Conservation (phyloP, 2,113 vertebrate genomes). For the Odobenus rosmarus region DNA sequence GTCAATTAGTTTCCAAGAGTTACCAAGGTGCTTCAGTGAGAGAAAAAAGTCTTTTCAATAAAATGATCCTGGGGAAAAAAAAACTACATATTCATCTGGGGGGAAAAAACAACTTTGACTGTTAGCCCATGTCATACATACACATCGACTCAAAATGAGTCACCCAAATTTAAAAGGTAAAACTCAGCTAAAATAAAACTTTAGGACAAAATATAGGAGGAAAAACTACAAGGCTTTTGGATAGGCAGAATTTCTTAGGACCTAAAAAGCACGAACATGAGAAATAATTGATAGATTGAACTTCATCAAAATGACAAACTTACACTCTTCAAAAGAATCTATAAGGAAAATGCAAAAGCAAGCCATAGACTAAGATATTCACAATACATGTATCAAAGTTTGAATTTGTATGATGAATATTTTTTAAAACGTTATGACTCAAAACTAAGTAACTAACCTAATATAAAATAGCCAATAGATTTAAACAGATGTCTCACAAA, state of each 20-base stretch:
- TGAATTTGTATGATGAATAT: not conserved
- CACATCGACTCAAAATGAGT: not conserved
- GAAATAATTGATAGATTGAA: not conserved
- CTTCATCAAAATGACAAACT: not conserved
- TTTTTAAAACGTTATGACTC: not conserved
- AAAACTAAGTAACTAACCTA: not conserved
- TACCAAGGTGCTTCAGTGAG: not conserved
- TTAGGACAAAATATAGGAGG: not conserved
- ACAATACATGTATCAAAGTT: not conserved
- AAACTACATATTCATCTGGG: not conserved
- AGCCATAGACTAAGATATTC: not conserved
- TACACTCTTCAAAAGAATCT: not conserved
- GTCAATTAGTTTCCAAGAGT: conserved; percentile 1
- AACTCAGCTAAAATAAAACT: not conserved
- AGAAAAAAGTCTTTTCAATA: not conserved
- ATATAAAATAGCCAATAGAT: not conserved
- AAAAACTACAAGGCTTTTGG: not conserved
- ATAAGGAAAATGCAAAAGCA: not conserved
- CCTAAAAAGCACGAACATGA: not conserved
- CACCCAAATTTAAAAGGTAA: conserved; percentile 1
- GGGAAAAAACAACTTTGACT: not conserved
- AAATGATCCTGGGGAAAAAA: not conserved
- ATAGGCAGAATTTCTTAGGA: not conserved
- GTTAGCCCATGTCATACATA: not conserved
- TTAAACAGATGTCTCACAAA: not conserved